phyloP scores from a whole-genome alignment of 2,113 vertebrate genomes.

The Apodemus sylvaticus region DNA sequence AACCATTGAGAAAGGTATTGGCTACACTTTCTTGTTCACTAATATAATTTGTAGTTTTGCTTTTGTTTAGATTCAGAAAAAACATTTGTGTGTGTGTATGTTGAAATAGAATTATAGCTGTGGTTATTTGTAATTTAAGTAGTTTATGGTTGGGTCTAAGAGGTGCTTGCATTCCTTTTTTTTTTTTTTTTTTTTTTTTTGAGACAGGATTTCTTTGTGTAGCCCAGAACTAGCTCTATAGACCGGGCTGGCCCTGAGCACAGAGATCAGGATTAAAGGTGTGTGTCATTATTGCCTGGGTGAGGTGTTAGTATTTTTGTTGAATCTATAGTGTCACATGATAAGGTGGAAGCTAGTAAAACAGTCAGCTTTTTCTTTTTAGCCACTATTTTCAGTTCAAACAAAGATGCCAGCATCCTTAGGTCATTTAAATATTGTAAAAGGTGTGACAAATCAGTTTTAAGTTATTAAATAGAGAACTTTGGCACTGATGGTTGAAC shows the following conservation, averaged over 20 bases:
- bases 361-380: neutral
- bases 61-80: conserved; percentile 54
- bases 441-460: neutral
- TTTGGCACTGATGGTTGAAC: neutral
- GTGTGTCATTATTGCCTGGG: neutral
- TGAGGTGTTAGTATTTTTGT: neutral
- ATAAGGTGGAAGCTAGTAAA: neutral
- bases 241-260: neutral
- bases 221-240: neutral
- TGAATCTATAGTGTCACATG: neutral
- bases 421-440: neutral
- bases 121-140: neutral
- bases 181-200: neutral
- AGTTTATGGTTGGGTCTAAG: neutral
- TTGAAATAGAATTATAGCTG: neutral
- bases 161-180: neutral
- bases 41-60: conserved; percentile 2
- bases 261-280: neutral
- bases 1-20: neutral
- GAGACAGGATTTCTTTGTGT: neutral
- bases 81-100: neutral
- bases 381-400: conserved; percentile 27
- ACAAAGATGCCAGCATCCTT: neutral
- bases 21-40: conserved; percentile 7
- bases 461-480: neutral